phyloP scores from a whole-genome alignment of 2,113 vertebrate genomes.

The Merops nubicus region DNA sequence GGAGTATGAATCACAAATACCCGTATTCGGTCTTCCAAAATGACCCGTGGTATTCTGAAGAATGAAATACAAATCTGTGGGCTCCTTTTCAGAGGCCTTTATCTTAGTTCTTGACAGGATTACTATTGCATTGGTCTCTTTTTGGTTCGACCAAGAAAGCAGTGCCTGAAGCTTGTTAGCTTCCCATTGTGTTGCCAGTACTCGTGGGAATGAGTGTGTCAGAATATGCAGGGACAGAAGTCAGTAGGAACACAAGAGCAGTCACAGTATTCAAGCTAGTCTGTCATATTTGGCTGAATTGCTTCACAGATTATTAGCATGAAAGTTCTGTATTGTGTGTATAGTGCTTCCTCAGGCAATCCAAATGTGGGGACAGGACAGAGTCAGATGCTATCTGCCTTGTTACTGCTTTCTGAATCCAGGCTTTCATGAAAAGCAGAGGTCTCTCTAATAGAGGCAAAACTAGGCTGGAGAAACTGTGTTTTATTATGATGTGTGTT shows the following conservation, averaged over 20 bases:
- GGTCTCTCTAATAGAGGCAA: not conserved
- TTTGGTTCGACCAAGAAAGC: not conserved
- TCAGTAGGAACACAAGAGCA: not conserved
- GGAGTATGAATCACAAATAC: not conserved
- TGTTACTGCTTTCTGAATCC: slow-evolving; percentile 14
- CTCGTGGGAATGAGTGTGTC: not conserved
- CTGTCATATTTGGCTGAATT: slow-evolving; percentile 31
- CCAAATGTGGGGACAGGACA: not conserved
- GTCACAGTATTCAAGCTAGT: not conserved
- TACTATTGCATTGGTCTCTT: not conserved
- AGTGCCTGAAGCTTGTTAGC: not conserved
- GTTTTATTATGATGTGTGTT: not conserved
- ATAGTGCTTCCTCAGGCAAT: not conserved
- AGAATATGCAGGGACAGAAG: not conserved
- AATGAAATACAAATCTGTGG: not conserved
- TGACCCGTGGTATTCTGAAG: not conserved
- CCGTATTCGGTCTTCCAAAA: accelerated
- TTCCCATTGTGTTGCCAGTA: not conserved
- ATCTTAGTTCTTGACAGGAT: not conserved
- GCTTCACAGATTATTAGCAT: not conserved
- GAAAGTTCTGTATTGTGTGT: slow-evolving; percentile 40
- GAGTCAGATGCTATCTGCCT: slow-evolving; percentile 4
- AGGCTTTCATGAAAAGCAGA: slow-evolving; percentile 12
- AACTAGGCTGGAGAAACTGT: not conserved
- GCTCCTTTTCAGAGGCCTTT: not conserved